Evolutionary conservation across 2,888 invertebrate genomes (phyloP).

Genomic region (Conops quadrifasciatus): DNA sequence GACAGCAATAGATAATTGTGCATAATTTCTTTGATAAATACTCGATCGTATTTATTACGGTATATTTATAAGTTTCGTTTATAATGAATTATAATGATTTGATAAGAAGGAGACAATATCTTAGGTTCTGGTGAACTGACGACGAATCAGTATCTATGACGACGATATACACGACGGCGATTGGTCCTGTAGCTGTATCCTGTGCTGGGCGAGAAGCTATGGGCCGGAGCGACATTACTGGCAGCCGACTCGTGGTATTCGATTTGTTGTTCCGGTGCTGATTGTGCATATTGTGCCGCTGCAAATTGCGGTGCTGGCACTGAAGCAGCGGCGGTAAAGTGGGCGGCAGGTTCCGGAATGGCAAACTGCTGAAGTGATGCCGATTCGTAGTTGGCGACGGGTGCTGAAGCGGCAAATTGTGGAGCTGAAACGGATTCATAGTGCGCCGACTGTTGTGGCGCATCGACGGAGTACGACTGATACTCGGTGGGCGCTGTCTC

Average conservation of each 20-base stretch:
- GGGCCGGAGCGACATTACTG: not conserved
- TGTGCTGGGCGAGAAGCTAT: constrained; percentile 31
- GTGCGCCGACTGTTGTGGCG: constrained; percentile 44
- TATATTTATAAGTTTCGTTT: too few relatives aligned
- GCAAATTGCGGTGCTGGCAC: not conserved
- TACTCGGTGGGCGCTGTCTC: not conserved
- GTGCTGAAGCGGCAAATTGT: constrained; percentile 37
- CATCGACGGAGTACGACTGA: not conserved
- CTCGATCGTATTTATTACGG: too few relatives aligned
- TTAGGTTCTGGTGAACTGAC: too few relatives aligned
- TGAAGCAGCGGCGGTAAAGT: constrained; percentile 31
- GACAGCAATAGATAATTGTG: too few relatives aligned
- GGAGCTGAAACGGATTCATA: constrained; percentile 47
- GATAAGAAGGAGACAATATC: too few relatives aligned
- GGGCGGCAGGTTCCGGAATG: constrained; percentile 23
- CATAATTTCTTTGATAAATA: too few relatives aligned
- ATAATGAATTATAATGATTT: too few relatives aligned
- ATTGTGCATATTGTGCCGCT: constrained; percentile 12
- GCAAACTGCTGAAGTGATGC: constrained; percentile 28
- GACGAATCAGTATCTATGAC: constrained; percentile 31
- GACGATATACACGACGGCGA: constrained; percentile 42
- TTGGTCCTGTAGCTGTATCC: constrained; percentile 43
- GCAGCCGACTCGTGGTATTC: not conserved
- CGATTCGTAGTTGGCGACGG: constrained; percentile 7
- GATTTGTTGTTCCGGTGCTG: constrained; percentile 33